Evolutionary conservation across 2,113 vertebrate species (phyloP), one percentile per base, ranked within the genome.

Genomic region (Butastur rufipennis): DNA sequence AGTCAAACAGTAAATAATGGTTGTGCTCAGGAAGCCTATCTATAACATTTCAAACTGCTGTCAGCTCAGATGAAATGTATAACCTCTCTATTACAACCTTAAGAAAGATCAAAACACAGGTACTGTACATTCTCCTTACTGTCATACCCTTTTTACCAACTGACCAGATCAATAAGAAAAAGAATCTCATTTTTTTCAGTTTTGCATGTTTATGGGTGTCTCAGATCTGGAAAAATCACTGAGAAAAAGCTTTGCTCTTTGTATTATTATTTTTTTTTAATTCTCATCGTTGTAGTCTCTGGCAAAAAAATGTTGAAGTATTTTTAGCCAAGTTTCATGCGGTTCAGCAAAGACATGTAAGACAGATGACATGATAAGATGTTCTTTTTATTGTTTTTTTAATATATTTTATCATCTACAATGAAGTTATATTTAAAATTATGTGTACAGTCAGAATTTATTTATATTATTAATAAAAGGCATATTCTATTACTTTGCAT

Each of bases 1-100:
- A 98, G 98, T 98, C 98, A 98, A 98, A 98, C 96, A 98, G 98
- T 99, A 99, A 99, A 99, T 99, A 99, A 99, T 99, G 97, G 98
- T 93, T 95, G 94, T 92, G 94, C 98, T 98, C 95, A 97, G 97
- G 97, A 98, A 98, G 98, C 97, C 98, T 98, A 99, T 99, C 98
- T 98, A 98, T 98, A 99, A 98, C 98, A 98, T 98, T 98, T 98
- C 98, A 98, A 99, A 98, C 98, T 97, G 98, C 98, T 98, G 99
- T 99, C 99, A 99, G 98, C 97, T 97, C 97, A 98, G 97, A 99
- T 98, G 98, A 99, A 99, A 99, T 98, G 98, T 97, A 96, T 98
- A 98, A 98, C 98, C 98, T 97, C 98, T 98, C 98, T 97, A 98
- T 98, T 97, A 94, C 89, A 97, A 98, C 98, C 97, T 97, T 97